These are phyloP conservation scores for Dicycla oo DNA, from an alignment of 2,888 invertebrate species.

Conservation along the genomic window DNA sequence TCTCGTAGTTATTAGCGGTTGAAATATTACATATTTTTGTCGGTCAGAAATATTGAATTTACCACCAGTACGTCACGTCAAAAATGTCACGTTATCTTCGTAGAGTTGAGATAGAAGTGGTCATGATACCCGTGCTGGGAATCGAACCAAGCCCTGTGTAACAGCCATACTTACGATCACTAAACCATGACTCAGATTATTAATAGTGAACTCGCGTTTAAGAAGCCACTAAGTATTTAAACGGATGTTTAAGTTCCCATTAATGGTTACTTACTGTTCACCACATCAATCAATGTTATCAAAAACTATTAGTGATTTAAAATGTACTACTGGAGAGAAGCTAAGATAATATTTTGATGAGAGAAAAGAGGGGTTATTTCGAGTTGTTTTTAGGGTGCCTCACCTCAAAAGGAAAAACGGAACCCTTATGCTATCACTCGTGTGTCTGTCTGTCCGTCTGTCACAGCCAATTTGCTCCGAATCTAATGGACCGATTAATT, in stretches of 20 bases:
- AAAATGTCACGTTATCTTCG: background rate
- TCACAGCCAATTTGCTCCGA: too few species aligned
- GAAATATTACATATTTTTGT: too few species aligned
- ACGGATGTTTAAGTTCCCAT: slow-evolving; percentile 47
- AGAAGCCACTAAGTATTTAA: slow-evolving; percentile 25
- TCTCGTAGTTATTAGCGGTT: too few species aligned
- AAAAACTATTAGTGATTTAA: slow-evolving; percentile 16
- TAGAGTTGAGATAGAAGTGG: background rate
- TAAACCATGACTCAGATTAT: background rate
- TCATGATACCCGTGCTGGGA: background rate
- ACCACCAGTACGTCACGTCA: too few species aligned
- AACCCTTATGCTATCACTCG: too few species aligned
- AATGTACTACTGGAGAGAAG: background rate
- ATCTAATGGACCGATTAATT: too few species aligned
- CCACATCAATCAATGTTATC: slow-evolving; percentile 49
- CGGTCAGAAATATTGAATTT: too few species aligned
- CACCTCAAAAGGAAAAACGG: too few species aligned
- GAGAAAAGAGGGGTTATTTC: background rate
- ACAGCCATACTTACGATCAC: background rate
- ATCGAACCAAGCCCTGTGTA: background rate
- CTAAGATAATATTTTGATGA: slow-evolving; percentile 24
- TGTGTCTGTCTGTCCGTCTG: too few species aligned
- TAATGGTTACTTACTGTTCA: slow-evolving; percentile 37
- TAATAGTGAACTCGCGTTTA: slow-evolving; percentile 32
- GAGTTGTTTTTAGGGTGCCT: background rate